Base-by-base conservation (phyloP, 2,113 vertebrate species). In the Stigmatopora argus region DNA sequence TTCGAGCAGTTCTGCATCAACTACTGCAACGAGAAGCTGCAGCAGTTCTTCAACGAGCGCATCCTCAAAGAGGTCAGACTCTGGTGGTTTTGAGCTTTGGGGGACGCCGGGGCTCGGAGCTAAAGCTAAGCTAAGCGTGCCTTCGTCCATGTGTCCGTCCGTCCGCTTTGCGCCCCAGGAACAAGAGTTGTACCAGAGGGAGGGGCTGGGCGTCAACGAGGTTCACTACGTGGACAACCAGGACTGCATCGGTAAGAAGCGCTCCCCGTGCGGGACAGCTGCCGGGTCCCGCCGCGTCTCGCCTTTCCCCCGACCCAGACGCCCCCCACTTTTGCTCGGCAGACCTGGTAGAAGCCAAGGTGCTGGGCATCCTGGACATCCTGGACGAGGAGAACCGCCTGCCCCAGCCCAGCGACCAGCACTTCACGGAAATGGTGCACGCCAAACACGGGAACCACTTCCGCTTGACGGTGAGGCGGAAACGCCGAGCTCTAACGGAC, bases 1-100 rank as follows among this genome's bases (percentile, higher is more conserved):
- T 99, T 95, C 73, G 97, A 99, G 87, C 97, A 99, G 63, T 99
- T 99, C 88, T 99, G 97, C 88, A 99, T 99, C 87, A 99, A 98
- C 91, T 99, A 98, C 89, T 99, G 97, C 83, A 98, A 98, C 81
- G 96, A 99, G 90, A 98, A 99, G 59, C 92, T 99, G 77, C 97
- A 99, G 76, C 97, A 99, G 69, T 99, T 99, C 89, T 99, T 99
- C 89, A 99, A 99, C 13, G 96, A 99, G 87, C 93, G 97, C 69
- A 99, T 99, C 85, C 93, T 99, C 63, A 99, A 99, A 84, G 96
- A 98, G 95, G 97, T 97, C 91, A 90, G 88, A 35, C 18, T 2
- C 18, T 45, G 7, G 18, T 13, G 12, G 6, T 56, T n/a, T 0
- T 13, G 14, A 12, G 1, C 57, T 1, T 9, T 9, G 26, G 26